These are phyloP conservation scores for Notodonta dromedarius DNA, from an alignment of 2,888 invertebrate species.

Conservation along the genomic window DNA sequence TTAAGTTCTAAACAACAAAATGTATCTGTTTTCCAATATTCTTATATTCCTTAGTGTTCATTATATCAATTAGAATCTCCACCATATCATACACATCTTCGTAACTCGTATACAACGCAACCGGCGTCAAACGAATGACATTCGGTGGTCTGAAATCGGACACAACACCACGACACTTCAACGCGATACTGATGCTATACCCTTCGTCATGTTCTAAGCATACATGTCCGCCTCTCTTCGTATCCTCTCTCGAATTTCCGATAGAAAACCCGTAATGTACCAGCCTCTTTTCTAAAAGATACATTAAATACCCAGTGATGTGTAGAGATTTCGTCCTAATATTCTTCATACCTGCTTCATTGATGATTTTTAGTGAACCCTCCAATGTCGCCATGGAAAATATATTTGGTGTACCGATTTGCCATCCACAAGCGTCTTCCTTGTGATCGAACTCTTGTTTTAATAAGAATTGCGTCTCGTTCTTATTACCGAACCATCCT, in stretches of 20 bases:
- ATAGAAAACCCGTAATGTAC: slow-evolving; percentile 56
- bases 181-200: slow-evolving; percentile 62
- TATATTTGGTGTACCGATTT: slow-evolving; percentile 64
- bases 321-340: slow-evolving; percentile 69
- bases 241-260: slow-evolving; percentile 62
- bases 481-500: slow-evolving; percentile 71
- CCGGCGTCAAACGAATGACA: slow-evolving; percentile 64
- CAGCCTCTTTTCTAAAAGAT: slow-evolving; percentile 61
- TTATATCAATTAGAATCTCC: slow-evolving; percentile 59
- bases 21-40: slow-evolving; percentile 32
- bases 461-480: slow-evolving; percentile 61
- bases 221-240: slow-evolving; percentile 66
- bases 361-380: slow-evolving; percentile 61
- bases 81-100: slow-evolving; percentile 64
- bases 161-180: slow-evolving; percentile 62
- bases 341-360: slow-evolving; percentile 62
- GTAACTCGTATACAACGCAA: slow-evolving; percentile 68
- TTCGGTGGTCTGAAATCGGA: slow-evolving; percentile 69
- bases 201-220: slow-evolving; percentile 68
- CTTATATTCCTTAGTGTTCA: slow-evolving; percentile 55
- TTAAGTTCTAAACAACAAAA: background rate
- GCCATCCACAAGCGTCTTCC: slow-evolving; percentile 67
- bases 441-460: slow-evolving; percentile 69
- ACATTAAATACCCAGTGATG: slow-evolving; percentile 71
- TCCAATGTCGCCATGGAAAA: slow-evolving; percentile 69